Base-by-base conservation (phyloP, 2,113 vertebrate genomes). In the Mustela nigripes region DNA sequence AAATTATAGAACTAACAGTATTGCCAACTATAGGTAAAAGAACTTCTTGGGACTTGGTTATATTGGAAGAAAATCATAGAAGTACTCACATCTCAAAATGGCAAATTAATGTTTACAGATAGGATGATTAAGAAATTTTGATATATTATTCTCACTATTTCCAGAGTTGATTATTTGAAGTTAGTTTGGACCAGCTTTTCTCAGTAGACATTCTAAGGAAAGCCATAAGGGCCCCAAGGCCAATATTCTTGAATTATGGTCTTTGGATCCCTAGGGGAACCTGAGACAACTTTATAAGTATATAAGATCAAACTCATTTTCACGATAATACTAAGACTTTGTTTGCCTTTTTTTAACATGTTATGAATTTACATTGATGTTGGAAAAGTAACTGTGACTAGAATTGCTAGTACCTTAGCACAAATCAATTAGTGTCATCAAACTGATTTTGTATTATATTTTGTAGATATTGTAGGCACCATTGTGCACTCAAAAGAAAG, bases 201-300 rank as follows among this genome's bases (percentile, higher is more conserved):
- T 73, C 36, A 82, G 22, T 21, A 76, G 90, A 58, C 60, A 24
- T 93, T 97, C 60, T 88, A 91, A 90, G 89, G 88, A 82, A 91
- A 71, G 24, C 42, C 28, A 1, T 87, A 42, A 76, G 12, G 26
- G 48, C 31, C 4, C 63, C 67, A 36, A 85, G 1, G 31, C 42
- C 60, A 12, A 42, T 2, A 5, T 85, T 94, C 65, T 96, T 9
- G 67, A 33, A 79, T n/a, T 79, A 18, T 2, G 10, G 19, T 90
- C 58, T 93, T 4, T 89, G 78, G 10, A 7, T 91, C 28, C 2
- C 26, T 82, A 79, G 45, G 39, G 91, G 36, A 53, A 84, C 22
- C 16, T 24, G 71, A 91, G 71, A 91, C 22, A 85, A 36, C 24
- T 83, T 96, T 8, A 74, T 16, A 1, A 1, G 3, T 89, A 33